A percentile compares a stretch with the other conserved stretches of the same genome.
phyloP scores from a whole-genome alignment of 1,140 invertebrate genomes.

The Papilio polyxenes region DNA sequence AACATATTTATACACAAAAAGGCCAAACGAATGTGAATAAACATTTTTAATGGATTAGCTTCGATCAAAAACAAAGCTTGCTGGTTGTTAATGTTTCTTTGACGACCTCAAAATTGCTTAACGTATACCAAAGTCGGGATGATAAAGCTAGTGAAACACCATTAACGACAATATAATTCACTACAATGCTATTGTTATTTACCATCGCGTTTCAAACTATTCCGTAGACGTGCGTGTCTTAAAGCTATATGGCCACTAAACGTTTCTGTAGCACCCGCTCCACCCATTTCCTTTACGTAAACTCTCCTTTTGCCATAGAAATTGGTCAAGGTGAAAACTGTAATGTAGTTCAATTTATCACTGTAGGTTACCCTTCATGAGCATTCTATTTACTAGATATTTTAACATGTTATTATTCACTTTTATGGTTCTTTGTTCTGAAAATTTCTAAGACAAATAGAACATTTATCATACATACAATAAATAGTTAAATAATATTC shows the following conservation, averaged over 20 bases:
- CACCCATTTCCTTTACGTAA: constrained; percentile 28
- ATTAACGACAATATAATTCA: constrained; percentile 20
- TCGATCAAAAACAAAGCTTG: constrained; percentile 13
- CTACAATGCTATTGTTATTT: constrained; percentile 12
- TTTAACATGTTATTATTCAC: background rate
- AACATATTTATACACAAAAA: background rate
- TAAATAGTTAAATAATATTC: background rate
- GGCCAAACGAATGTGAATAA: background rate
- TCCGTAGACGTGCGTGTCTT: constrained; percentile 2
- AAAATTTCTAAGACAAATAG: background rate
- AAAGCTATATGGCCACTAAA: constrained; percentile 3
- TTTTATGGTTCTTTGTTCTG: background rate
- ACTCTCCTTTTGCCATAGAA: background rate
- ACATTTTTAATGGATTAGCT: constrained; percentile 14
- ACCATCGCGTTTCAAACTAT: constrained; percentile 8
- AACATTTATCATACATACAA: too few species aligned
- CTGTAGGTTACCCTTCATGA: background rate
- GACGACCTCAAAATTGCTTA: constrained; percentile 23
- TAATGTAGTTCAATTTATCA: constrained; percentile 13
- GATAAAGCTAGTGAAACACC: constrained; percentile 11
- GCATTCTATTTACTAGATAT: background rate
- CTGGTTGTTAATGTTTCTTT: constrained; percentile 15
- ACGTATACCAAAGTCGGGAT: background rate
- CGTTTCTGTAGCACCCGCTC: background rate
- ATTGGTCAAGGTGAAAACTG: constrained; percentile 33